These are phyloP conservation scores for Microplitis deprimator DNA, from an alignment of 2,888 invertebrate species.

Conservation along the genomic window DNA sequence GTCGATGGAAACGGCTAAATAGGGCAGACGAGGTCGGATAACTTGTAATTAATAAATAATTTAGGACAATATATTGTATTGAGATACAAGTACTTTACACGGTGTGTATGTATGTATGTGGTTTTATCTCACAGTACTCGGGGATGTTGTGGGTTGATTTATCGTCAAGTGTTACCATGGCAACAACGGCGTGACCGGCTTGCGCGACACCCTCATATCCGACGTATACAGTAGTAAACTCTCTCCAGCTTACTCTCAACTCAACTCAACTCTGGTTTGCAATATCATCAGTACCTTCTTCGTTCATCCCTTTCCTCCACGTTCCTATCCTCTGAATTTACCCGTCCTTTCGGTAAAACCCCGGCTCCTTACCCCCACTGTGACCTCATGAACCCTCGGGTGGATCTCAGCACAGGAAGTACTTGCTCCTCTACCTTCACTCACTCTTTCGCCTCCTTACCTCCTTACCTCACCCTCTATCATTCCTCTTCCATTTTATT, in stretches of 20 bases:
- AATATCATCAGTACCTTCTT: conserved; percentile 48
- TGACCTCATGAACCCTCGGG: not conserved
- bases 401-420: not conserved
- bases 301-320: conserved; percentile 2
- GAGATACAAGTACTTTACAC: conserved; percentile 16
- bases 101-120: conserved; percentile 56
- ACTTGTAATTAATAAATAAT: conserved; percentile 6
- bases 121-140: conserved; percentile 67
- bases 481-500: conserved; percentile 16
- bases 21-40: not conserved
- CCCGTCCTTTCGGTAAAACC: not conserved
- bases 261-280: conserved; percentile 59
- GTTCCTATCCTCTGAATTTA: not conserved
- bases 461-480: conserved; percentile 9
- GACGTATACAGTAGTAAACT: conserved; percentile 42
- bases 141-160: conserved; percentile 70
- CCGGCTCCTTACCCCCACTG: not conserved
- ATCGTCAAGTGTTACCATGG: conserved; percentile 70
- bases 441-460: conserved; percentile 5
- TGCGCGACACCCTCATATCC: conserved; percentile 71
- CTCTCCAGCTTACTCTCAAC: not conserved
- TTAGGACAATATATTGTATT: conserved; percentile 2
- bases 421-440: conserved; percentile 16
- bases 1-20: not conserved
- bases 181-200: conserved; percentile 70